Evolutionary conservation across 2,888 invertebrate genomes (phyloP), one percentile per base, ranked within the genome.

Genomic region (Ochropleura leucogaster): DNA sequence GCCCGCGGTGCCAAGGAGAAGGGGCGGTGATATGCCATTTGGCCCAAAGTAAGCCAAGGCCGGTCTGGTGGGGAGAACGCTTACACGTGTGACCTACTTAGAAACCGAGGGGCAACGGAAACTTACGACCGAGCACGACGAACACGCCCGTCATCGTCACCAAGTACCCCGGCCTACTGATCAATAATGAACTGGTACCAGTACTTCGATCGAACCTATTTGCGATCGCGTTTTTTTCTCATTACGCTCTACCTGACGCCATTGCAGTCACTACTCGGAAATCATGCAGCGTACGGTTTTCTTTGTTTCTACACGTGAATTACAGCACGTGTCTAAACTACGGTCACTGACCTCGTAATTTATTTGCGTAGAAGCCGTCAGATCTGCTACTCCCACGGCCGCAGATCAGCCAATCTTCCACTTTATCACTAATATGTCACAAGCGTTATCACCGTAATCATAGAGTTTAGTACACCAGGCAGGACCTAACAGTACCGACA

Each of bases 51-150:
- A 96, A 96, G 96, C 96, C 96, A 96, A 96, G 96, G 96, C 95
- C 96, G 95, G 90, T 84, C 89, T 93, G 93, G 95, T 91, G 95
- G 96, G 96, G 95, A 95, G 93, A 95, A 92, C 94, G 95, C 90
- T 95, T 94, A 96, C 96, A 96, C 96, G 96, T 96, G 96, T 96
- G 96, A 96, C 96, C 96, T 92, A 96, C 93, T 94, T 96, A 94
- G 89, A 81, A 83, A 80, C 93, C 95, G 95, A 95, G 85, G 88
- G 88, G 80, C 82, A 82, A 88, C 96, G 96, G 92, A 94, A 91
- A 90, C 87, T 79, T 83, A 90, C 95, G 96, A 95, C 84, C 72
- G 55, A 77, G 76, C 92, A 68, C 82, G 79, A 72, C 94, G 94
- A 94, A 74, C 86, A 83, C 72, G 84, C 79, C 87, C 87, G 87